Percentiles rank a stretch among this genome's conserved stretches.
Conservation (phyloP, 2,113 vertebrate genomes). For the Chionomys nivalis region DNA sequence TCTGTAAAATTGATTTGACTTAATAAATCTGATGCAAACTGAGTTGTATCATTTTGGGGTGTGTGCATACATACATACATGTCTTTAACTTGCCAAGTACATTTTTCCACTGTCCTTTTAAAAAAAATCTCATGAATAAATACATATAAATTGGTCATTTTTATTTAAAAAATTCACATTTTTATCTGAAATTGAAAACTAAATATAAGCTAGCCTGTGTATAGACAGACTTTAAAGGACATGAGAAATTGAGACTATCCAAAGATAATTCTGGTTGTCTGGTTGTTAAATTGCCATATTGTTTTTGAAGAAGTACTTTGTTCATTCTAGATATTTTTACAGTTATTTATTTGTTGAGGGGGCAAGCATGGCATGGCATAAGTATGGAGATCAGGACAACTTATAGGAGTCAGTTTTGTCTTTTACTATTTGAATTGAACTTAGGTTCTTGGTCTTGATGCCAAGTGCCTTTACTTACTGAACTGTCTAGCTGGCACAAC, state of each 20-base stretch:
- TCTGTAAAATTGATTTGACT: slow-evolving; percentile 83
- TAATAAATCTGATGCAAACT: slow-evolving; percentile 80
- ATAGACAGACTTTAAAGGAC: slow-evolving; percentile 2
- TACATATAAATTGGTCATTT: slow-evolving; percentile 80
- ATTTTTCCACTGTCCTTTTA: slow-evolving; percentile 75
- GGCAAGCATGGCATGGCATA: no score
- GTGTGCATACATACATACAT: slow-evolving; percentile 50
- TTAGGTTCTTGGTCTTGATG: not conserved
- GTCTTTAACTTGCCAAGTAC: slow-evolving; percentile 56
- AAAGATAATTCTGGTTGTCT: slow-evolving; percentile 28
- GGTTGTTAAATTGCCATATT: not conserved
- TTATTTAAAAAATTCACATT: slow-evolving; percentile 55
- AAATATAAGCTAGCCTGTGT: not conserved
- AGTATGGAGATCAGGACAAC: not conserved
- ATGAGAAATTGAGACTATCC: not conserved
- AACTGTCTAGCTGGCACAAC: not conserved
- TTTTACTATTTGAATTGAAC: not conserved
- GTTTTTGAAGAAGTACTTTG: not conserved
- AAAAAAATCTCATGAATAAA: slow-evolving; percentile 75
- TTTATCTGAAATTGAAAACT: slow-evolving; percentile 71
- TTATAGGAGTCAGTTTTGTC: not conserved
- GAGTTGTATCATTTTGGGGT: slow-evolving; percentile 59
- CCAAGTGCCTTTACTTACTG: no score
- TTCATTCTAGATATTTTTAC: not conserved
- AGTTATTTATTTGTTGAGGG: not conserved